Percentiles rank a stretch among this genome's conserved stretches.
Conservation (phyloP, 2,797 vertebrate genomes). For the Gymnothorax reevesii region DNA sequence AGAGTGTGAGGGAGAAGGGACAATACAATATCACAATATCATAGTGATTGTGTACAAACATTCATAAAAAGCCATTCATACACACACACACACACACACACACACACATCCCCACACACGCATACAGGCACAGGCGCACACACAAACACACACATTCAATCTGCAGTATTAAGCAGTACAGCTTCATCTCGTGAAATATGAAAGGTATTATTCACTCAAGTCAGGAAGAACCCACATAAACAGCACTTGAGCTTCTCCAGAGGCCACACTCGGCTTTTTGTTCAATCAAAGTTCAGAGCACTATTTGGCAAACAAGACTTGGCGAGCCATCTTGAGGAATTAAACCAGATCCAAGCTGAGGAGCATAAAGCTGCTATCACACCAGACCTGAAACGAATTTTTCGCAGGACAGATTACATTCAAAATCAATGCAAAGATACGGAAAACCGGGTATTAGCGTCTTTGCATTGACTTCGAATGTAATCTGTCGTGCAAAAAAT, state of each 20-base stretch:
- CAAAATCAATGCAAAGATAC: too few species aligned
- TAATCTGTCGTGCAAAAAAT: too few species aligned
- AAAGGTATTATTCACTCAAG: constrained; percentile 39
- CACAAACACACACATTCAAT: constrained; percentile 5
- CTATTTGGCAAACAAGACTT: constrained; percentile 42
- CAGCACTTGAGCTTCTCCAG: constrained; percentile 13
- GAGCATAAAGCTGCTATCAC: neutral
- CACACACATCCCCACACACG: neutral
- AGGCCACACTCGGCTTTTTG: constrained; percentile 25
- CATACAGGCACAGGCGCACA: constrained; percentile 7
- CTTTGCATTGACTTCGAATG: too few species aligned
- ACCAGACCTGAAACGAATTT: too few species aligned
- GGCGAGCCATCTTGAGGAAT: constrained; percentile 33
- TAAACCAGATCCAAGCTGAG: constrained; percentile 25
- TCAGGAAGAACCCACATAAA: constrained; percentile 29
- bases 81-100: neutral
- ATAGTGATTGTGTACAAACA: neutral
- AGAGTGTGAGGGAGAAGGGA: neutral
- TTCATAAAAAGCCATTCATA: neutral
- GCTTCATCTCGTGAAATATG: constrained; percentile 17
- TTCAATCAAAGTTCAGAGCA: constrained; percentile 44
- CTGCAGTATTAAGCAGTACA: neutral
- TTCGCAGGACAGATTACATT: too few species aligned
- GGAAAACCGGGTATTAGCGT: too few species aligned
- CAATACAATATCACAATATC: neutral